Base-by-base conservation (phyloP, 2,797 vertebrate genomes). In the Scarus forsteni region DNA sequence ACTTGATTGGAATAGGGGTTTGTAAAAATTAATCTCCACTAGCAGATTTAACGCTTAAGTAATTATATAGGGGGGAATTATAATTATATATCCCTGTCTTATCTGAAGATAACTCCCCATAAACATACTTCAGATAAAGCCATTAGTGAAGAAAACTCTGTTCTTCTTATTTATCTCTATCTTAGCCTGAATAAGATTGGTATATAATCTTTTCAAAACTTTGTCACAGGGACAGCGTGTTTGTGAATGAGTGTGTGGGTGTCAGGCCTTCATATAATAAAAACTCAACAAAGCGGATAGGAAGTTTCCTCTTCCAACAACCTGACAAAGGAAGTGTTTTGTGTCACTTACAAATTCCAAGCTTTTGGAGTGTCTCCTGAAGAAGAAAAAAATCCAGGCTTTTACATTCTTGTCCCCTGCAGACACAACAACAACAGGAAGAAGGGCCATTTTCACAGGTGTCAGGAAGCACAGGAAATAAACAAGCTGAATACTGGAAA, bases 351-450 rank as follows among this genome's bases (percentile, higher is more conserved):
- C 6, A 61, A 84, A 92, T 92, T 94, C 90, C 90, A 88, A 83
- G 79, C 91, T 92, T 92, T 93, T 84, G n/a, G 77, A 79, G 63
- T 92, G 88, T 94, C 87, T 88, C 91, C 86, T 90, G 87, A 89
- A 84, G 84, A 59, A 60, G 27, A 60, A 73, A 81, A 39, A 85
- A 88, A 90, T 91, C 88, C 90, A 90, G 83, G 82, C 93, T 92
- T 92, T 94, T 91, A 92, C 91, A 96, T 94, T 96, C 93, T 95
- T 93, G 90, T 93, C 94, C 95, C 79, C 87, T 80, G 88, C 86
- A 97, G 96, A 97, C 96, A 97, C 95, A 97, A 98, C 94, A 99
- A 97, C 97, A 97, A 95, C 96, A 98, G 98, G 97, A 99, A 98
- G 95, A 95, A 93, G 94, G 96, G 91, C 89, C 92, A 94, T 94